Percentiles rank a stretch among this genome's conserved stretches.
Evolutionary conservation across 2,113 vertebrate genomes (phyloP).

Genomic region (Phaethon lepturus): DNA sequence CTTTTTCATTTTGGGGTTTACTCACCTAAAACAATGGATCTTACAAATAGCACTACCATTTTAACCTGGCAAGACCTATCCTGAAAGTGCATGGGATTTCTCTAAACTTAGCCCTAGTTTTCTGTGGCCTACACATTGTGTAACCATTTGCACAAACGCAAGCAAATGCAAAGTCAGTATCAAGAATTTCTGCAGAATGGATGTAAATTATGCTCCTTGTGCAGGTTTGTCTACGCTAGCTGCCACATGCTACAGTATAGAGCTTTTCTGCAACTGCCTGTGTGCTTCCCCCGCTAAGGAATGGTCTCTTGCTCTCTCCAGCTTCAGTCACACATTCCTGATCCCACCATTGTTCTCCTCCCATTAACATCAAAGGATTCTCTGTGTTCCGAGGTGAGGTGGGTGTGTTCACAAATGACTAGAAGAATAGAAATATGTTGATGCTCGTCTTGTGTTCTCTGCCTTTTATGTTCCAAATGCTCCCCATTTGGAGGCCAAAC

Average conservation of each 20-base stretch:
- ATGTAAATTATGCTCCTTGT: fast-evolving
- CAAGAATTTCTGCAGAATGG: fast-evolving
- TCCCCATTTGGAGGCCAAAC: not conserved
- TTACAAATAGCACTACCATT: not conserved
- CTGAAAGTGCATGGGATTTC: not conserved
- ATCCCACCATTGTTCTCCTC: not conserved
- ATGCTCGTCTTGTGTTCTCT: not conserved
- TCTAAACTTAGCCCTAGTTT: not conserved
- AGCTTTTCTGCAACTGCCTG: not conserved
- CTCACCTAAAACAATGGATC: not conserved
- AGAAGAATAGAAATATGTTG: not conserved
- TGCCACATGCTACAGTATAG: fast-evolving
- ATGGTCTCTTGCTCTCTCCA: fast-evolving
- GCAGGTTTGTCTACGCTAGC: not conserved
- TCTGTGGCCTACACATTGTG: not conserved
- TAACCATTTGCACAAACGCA: fast-evolving
- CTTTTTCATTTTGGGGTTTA: not conserved
- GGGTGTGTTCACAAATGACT: not conserved
- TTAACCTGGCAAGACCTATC: not conserved
- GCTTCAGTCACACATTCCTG: not conserved
- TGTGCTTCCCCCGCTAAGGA: not conserved
- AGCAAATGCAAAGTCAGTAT: fast-evolving
- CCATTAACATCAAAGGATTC: not conserved
- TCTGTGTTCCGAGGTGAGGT: not conserved
- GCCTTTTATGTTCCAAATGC: not conserved